Base-by-base conservation (phyloP, 2,797 vertebrate genomes). In the Nyctalus aviator region DNA sequence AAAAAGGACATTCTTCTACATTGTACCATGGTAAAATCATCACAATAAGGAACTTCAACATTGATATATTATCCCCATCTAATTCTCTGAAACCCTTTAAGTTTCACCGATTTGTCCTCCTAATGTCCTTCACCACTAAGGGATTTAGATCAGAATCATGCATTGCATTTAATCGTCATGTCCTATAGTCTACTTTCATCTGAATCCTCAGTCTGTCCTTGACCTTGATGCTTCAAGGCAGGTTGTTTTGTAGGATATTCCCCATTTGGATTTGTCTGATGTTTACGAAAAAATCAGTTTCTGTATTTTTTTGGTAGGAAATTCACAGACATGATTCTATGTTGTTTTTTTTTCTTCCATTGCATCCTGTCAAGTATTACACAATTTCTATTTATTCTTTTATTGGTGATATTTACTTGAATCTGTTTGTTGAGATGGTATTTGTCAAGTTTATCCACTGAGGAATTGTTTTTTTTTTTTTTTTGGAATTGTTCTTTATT, bases 381-480 rank as follows among this genome's bases (percentile, higher is more conserved):
- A 35, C 59, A 72, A 87, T n/a, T 69, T 95, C 69, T 57, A 3
- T 84, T 90, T 95, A 78, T 66, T 96, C 35, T 37, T 73, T 46
- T 89, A 44, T 20, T 37, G 11, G 15, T 5, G 13, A 88, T 85
- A 57, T 71, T 90, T 62, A 93, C 15, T 77, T 90, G 69, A 81
- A 82, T 93, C 41, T 84, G 72, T 89, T 66, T 12, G 71, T 2
- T 20, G 73, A 88, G 82, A 48, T 12, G 8, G 32, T 44, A 2
- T 75, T 92, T 90, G 17, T 92, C 30, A 85, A 25, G 66, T 55
- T 35, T 64, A 71, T 25, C 17, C 69, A 85, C 15, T 10, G 25
- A 46, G 46, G 48, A 41, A 41, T 41, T 37, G 37, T 37, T 37
- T 37, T 37, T 37, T 37, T 3, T 41, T 41, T 41, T 41, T 37